Evolutionary conservation across 2,888 invertebrate species (phyloP), one percentile per base, ranked within the genome.

Genomic region (Stenolophus ochropezus): DNA sequence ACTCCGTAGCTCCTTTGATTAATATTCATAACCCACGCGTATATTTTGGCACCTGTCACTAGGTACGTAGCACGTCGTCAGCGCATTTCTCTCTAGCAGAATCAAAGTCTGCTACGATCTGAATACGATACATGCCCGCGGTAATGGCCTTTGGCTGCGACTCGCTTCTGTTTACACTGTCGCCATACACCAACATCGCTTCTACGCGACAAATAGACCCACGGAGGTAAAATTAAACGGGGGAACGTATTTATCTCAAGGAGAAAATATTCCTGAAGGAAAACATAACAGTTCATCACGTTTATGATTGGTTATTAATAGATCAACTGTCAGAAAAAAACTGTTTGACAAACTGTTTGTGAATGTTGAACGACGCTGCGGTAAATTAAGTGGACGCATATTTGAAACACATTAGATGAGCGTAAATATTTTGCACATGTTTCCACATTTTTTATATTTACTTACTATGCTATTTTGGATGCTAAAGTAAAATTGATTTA

Each of bases 11-110:
- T 42, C 2, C 21, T 18, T 27, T 71, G 11, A 27, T 77, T 65
- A 77, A 77, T 77, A 77, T 77, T 61, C 77, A 77, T 77, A 65
- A 33, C n/a, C 53, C 8, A 16, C 16, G 42, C 14, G n/a, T 61
- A 61, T 56, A 61, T 77, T 77, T 77, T 77, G 77, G 77, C 77
- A 77, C 77, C 77, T 77, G 77, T 21, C 49, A 47, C 33, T 25
- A 61, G 65, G 33, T 1, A 42, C 33, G 33, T 61, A 58, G 14
- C n/a, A 25, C 33, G 77, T 77, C 77, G 47, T 47, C 65, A 76
- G 42, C 21, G 5, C 33, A 77, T 77, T 61, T 77, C 61, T 77
- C 61, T 42, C 21, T 23, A 21, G 65, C 47, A 42, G 65, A 65
- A 77, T 77, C 61, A 77, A 65, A 61, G 65, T 65, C 33, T 47